phyloP scores from a whole-genome alignment of 2,888 invertebrate genomes.

The Oxycera nigricornis region DNA sequence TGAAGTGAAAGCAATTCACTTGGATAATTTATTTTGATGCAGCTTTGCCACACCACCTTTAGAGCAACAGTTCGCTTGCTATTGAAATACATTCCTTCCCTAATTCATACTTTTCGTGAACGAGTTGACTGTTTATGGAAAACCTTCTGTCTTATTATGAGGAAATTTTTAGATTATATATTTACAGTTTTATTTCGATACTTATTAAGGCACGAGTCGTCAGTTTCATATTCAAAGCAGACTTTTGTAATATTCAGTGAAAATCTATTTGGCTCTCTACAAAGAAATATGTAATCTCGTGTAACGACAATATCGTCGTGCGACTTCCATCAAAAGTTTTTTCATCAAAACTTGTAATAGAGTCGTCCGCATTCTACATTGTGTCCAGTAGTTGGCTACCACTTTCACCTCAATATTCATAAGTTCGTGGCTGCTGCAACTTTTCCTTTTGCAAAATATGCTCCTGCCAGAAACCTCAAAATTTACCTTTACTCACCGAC shows the following conservation, averaged over 20 bases:
- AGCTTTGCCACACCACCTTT: too few relatives aligned
- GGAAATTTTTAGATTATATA: too few relatives aligned
- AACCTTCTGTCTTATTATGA: too few relatives aligned
- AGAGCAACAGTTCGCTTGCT: too few relatives aligned
- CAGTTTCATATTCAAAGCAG: background rate
- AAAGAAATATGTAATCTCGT: background rate
- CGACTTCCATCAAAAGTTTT: slow-evolving; percentile 23
- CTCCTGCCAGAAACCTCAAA: slow-evolving; percentile 9
- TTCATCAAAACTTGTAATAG: slow-evolving; percentile 28
- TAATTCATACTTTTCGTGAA: too few relatives aligned
- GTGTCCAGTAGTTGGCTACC: background rate
- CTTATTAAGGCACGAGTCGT: too few relatives aligned
- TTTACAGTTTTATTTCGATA: too few relatives aligned
- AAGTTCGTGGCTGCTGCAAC: background rate
- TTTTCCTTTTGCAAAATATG: background rate
- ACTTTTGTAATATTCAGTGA: too few relatives aligned
- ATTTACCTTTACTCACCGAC: background rate
- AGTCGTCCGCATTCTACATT: background rate
- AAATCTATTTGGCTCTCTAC: background rate
- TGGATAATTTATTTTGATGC: too few relatives aligned
- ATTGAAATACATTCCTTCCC: too few relatives aligned
- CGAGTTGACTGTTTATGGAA: too few relatives aligned
- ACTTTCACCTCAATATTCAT: slow-evolving; percentile 7
- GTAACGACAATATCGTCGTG: background rate
- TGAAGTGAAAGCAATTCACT: too few relatives aligned